Percentiles rank a stretch among this genome's conserved stretches.
phyloP scores from a whole-genome alignment of 1,140 invertebrate genomes.

The Eurosta solidaginis region DNA sequence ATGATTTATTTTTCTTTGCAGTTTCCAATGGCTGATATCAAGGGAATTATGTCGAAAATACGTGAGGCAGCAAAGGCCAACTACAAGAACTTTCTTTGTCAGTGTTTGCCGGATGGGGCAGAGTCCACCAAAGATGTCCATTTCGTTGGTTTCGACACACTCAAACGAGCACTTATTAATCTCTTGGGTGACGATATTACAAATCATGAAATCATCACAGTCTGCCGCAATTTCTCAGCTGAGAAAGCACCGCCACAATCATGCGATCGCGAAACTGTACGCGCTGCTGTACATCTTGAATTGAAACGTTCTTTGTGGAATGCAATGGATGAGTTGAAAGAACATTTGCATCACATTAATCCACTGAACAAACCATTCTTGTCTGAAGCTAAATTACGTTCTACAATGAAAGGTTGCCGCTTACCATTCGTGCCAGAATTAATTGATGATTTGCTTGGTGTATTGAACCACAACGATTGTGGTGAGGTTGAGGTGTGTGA shows the following conservation, averaged over 20 bases:
- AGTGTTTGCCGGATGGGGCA: slow-evolving; percentile 65
- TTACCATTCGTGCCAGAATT: slow-evolving; percentile 71
- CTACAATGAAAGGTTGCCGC: slow-evolving; percentile 67
- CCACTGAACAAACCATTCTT: slow-evolving; percentile 64
- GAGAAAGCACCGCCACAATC: slow-evolving; percentile 61
- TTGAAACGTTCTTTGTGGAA: slow-evolving; percentile 72
- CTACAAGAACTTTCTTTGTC: slow-evolving; percentile 75
- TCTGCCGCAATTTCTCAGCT: slow-evolving; percentile 68
- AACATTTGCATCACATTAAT: slow-evolving; percentile 70
- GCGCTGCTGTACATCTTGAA: slow-evolving; percentile 70
- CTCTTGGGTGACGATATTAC: slow-evolving; percentile 69
- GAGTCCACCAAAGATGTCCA: slow-evolving; percentile 33
- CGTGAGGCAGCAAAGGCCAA: slow-evolving; percentile 65
- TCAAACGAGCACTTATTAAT: slow-evolving; percentile 66
- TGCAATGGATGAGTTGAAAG: slow-evolving; percentile 67
- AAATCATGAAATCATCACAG: slow-evolving; percentile 78
- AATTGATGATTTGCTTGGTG: slow-evolving; percentile 70
- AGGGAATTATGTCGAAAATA: slow-evolving; percentile 73
- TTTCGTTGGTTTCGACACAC: slow-evolving; percentile 60
- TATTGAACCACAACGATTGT: slow-evolving; percentile 66
- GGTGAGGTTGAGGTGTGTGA: slow-evolving; percentile 63
- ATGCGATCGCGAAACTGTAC: slow-evolving; percentile 59
- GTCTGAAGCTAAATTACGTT: slow-evolving; percentile 63
- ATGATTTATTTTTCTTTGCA: slow-evolving; percentile 52
- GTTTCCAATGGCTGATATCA: slow-evolving; percentile 74